Conservation (phyloP, 2,888 invertebrate species). For the Argyra leucocephala region DNA sequence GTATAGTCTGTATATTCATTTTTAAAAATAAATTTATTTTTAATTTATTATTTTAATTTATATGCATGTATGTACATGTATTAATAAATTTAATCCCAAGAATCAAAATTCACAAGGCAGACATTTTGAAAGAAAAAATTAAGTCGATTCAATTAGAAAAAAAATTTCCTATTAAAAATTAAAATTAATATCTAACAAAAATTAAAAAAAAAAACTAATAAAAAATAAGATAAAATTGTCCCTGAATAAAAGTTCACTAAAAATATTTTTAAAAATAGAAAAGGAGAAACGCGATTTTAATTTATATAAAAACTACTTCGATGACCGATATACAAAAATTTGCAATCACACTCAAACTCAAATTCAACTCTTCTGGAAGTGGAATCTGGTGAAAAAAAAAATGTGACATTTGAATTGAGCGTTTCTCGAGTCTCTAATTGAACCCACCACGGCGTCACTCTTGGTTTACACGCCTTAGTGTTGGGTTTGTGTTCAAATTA, state of each 20-base stretch:
- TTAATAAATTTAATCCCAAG: too few relatives aligned
- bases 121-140: slow-evolving; percentile 6
- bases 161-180: background rate
- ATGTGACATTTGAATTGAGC: too few relatives aligned
- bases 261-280: background rate
- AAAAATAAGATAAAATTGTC: slow-evolving; percentile 5
- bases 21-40: slow-evolving; percentile 7
- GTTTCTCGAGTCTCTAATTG: background rate
- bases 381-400: too few relatives aligned
- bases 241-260: background rate
- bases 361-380: background rate
- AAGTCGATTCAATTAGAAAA: background rate
- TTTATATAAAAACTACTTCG: background rate
- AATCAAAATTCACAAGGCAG: background rate
- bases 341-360: background rate
- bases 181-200: slow-evolving; percentile 2
- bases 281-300: background rate
- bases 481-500: too few relatives aligned
- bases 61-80: background rate
- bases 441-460: too few relatives aligned
- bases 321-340: background rate
- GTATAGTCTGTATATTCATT: slow-evolving; percentile 43
- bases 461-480: too few relatives aligned
- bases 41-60: background rate
- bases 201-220: background rate